phyloP scores from a whole-genome alignment of 2,797 vertebrate genomes.

The Chiroxiphia lanceolata region DNA sequence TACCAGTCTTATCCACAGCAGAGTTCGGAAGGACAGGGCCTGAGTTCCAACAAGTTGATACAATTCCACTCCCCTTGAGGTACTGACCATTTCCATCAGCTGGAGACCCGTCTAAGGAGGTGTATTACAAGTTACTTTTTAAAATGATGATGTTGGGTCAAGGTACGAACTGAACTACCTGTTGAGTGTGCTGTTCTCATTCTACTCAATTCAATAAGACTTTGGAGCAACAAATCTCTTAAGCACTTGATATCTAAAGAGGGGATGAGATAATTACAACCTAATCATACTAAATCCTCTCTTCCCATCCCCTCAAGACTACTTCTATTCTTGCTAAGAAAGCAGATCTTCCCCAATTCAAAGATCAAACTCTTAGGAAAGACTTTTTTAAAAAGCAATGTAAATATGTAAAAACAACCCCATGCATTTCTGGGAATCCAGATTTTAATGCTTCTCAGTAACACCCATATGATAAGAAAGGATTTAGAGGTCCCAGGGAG shows the following conservation, averaged over 20 bases:
- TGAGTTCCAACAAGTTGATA: neutral
- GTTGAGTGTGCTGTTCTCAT: neutral
- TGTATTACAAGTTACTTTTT: neutral
- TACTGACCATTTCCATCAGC: neutral
- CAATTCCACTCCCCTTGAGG: neutral
- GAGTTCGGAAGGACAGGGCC: neutral
- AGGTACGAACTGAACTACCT: neutral
- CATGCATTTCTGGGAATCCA: neutral
- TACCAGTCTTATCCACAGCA: neutral
- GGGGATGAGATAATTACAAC: neutral
- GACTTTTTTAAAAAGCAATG: neutral
- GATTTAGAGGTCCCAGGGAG: neutral
- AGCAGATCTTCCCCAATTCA: neutral
- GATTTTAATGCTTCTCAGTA: neutral
- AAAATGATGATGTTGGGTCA: neutral
- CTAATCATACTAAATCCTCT: neutral
- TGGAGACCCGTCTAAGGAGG: neutral
- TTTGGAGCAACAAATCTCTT: neutral
- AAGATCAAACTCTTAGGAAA: neutral
- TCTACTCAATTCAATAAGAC: neutral
- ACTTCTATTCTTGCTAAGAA: conserved; percentile 3
- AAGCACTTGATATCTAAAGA: conserved; percentile 14
- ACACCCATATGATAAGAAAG: neutral
- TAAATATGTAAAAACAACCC: neutral
- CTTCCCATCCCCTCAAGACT: neutral